Evolutionary conservation across 2,113 vertebrate species (phyloP).

Genomic region (Festucalex cinctus): DNA sequence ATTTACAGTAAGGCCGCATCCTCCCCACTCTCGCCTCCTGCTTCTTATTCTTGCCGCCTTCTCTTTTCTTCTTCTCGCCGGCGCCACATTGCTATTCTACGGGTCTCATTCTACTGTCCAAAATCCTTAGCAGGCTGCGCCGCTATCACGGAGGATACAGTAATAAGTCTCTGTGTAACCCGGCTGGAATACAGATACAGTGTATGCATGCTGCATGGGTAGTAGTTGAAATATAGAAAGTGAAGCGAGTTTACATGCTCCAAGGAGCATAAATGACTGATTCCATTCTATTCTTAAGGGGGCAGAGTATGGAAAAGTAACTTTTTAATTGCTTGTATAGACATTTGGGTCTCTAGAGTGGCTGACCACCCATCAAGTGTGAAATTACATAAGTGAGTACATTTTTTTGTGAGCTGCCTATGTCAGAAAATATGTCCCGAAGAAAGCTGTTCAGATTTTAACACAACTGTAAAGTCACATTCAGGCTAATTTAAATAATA

Average conservation of each 20-base stretch:
- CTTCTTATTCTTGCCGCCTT: conserved; percentile 6
- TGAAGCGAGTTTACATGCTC: conserved; percentile 3
- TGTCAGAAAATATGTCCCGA: not conserved
- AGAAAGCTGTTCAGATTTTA: not conserved
- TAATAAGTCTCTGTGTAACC: conserved; percentile 11
- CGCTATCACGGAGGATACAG: conserved; percentile 6
- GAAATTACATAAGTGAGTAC: not conserved
- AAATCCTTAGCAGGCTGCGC: conserved; percentile 5
- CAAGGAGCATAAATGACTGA: not conserved
- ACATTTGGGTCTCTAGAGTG: conserved; percentile 1
- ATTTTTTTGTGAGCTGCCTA: not conserved
- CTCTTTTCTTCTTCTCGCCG: conserved; percentile 6
- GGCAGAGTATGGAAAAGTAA: not conserved
- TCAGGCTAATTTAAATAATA: not conserved
- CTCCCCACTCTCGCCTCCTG: not conserved
- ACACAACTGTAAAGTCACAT: not conserved
- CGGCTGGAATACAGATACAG: conserved; percentile 5
- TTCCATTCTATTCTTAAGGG: not conserved
- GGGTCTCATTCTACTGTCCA: conserved; percentile 6
- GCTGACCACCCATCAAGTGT: not conserved
- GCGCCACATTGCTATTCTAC: conserved; percentile 6
- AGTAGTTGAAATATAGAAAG: not conserved
- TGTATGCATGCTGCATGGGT: not conserved
- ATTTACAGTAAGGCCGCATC: conserved; percentile 4
- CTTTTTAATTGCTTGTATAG: conserved; percentile 2